Percentiles rank a stretch among this genome's conserved stretches.
These are phyloP conservation scores for Arctia plantaginis DNA, from an alignment of 2,888 invertebrate genomes.

Conservation along the genomic window DNA sequence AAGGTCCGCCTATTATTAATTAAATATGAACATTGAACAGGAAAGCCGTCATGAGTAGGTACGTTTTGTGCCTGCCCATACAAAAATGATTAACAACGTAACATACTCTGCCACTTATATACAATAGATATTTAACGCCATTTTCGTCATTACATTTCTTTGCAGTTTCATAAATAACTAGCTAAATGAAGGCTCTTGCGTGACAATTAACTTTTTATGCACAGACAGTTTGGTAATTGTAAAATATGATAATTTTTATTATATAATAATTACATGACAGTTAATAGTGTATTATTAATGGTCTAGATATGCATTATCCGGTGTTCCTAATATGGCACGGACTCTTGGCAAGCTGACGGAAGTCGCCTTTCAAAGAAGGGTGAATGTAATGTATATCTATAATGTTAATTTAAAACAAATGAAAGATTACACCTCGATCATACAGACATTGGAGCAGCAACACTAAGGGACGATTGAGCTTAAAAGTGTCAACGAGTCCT, in stretches of 20 bases:
- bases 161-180: background rate
- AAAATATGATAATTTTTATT: background rate
- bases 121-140: background rate
- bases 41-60: background rate
- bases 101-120: background rate
- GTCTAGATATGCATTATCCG: background rate
- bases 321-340: background rate
- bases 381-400: no score
- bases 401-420: background rate
- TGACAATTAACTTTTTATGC: background rate
- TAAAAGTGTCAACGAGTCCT: background rate
- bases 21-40: slow-evolving; percentile 4
- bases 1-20: background rate
- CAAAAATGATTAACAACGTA: background rate
- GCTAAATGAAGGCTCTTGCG: background rate
- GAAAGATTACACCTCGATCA: background rate
- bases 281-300: background rate
- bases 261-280: background rate
- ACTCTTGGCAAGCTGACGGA: background rate
- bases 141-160: background rate
- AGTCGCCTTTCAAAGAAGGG: background rate
- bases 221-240: background rate
- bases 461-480: background rate
- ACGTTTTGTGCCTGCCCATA: background rate
- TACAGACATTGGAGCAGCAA: background rate